A percentile compares a stretch with the other conserved stretches of the same genome.
Evolutionary conservation across 2,888 invertebrate species (phyloP).

Genomic region (Drosophila algonquin): DNA sequence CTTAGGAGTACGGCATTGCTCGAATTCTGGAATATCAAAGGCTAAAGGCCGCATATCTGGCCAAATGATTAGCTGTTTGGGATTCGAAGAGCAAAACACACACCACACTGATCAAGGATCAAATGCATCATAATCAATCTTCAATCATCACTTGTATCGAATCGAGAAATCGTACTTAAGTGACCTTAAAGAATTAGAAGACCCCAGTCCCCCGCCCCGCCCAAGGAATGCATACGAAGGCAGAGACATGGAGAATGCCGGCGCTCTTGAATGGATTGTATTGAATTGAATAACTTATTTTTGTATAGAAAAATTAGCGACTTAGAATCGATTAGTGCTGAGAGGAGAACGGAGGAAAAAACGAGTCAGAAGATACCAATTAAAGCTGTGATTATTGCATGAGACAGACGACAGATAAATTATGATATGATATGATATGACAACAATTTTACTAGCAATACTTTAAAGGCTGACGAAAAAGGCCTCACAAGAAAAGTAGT

Average conservation of each 20-base stretch:
- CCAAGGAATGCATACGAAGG: background rate
- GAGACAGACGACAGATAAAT: conserved; percentile 39
- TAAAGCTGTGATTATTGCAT: conserved; percentile 67
- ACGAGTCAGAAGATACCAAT: conserved; percentile 56
- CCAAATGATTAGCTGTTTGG: conserved; percentile 41
- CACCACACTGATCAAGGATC: conserved; percentile 11
- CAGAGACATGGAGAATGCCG: background rate
- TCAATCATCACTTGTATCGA: conserved; percentile 59
- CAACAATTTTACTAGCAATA: conserved; percentile 46
- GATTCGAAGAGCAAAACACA: conserved; percentile 6
- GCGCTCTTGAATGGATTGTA: background rate
- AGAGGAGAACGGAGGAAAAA: conserved; percentile 18
- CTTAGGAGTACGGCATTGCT: conserved; percentile 80
- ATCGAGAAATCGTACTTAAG: conserved; percentile 63
- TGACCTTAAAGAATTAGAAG: conserved; percentile 55
- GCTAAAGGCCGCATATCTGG: conserved; percentile 68
- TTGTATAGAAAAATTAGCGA: conserved; percentile 30
- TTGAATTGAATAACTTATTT: conserved; percentile 33
- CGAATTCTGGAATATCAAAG: conserved; percentile 80
- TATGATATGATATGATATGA: conserved; percentile 4
- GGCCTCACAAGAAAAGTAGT: background rate
- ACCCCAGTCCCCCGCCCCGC: background rate
- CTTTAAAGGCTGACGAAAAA: conserved; percentile 23
- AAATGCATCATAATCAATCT: conserved; percentile 18
- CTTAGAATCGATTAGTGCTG: conserved; percentile 29